Conservation (phyloP, 2,113 vertebrate genomes). For the Pithys albifrons region DNA sequence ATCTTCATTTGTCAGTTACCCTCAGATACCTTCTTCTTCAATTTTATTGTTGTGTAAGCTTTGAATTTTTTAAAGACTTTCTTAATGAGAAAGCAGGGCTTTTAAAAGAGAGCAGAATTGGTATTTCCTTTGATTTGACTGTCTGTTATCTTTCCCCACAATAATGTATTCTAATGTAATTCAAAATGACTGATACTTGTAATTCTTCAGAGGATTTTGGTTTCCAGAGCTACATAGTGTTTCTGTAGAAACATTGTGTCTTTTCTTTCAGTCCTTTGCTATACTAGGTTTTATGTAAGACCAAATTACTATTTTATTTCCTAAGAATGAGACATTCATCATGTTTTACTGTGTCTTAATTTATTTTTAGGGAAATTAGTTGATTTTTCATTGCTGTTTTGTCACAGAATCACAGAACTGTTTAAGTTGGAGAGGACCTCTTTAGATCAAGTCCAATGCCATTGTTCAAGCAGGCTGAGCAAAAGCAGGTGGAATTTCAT, state of each 20-base stretch:
- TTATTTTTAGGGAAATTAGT: not conserved
- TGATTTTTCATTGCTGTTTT: not conserved
- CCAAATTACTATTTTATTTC: not conserved
- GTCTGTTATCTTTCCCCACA: constrained; percentile 4
- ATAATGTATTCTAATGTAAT: not conserved
- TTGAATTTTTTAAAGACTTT: not conserved
- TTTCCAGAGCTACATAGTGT: constrained; percentile 23
- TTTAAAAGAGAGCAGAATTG: not conserved
- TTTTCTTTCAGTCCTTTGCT: not conserved
- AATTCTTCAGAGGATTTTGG: constrained; percentile 19
- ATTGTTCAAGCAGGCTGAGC: not conserved
- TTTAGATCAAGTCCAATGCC: not conserved
- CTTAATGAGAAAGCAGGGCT: not conserved
- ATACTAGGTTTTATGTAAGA: not conserved
- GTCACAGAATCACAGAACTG: not conserved
- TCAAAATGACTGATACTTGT: not conserved
- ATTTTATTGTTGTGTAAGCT: not conserved
- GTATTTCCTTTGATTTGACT: constrained; percentile 25
- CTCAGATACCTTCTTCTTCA: not conserved
- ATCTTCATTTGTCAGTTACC: not conserved
- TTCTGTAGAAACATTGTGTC: constrained; percentile 3
- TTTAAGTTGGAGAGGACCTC: not conserved
- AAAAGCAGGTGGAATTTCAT: not conserved
- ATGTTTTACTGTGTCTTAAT: not conserved
- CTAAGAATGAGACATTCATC: not conserved